Conservation (phyloP, 2,888 invertebrate species). For the Coronaproctus castanopsis region DNA sequence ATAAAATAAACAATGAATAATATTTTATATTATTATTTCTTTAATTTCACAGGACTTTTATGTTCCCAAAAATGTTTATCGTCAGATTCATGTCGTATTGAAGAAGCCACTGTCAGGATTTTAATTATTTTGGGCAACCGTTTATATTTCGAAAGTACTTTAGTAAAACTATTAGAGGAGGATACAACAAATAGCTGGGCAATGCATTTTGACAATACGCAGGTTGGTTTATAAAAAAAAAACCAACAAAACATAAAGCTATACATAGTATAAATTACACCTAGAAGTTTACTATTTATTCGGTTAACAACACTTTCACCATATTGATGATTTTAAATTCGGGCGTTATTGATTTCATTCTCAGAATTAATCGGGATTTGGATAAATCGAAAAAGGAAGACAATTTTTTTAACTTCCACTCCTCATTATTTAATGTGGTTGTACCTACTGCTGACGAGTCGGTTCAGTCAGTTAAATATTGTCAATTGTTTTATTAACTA, state of each 20-base stretch:
- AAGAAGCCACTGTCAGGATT: conserved; percentile 41
- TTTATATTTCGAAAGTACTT: conserved; percentile 9
- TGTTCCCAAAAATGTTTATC: conserved; percentile 40
- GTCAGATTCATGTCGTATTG: conserved; percentile 25
- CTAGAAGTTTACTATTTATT: background rate
- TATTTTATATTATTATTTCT: too few species aligned
- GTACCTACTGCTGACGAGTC: too few species aligned
- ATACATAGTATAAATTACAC: background rate
- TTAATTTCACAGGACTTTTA: conserved; percentile 43
- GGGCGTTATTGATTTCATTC: background rate
- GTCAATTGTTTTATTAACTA: too few species aligned
- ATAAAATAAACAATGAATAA: too few species aligned
- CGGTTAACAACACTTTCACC: background rate
- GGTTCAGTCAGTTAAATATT: too few species aligned
- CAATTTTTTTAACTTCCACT: too few species aligned
- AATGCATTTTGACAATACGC: conserved; percentile 5
- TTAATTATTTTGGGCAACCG: conserved; percentile 31
- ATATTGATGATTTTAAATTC: background rate
- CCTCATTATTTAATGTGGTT: too few species aligned
- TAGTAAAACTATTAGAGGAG: conserved; percentile 10
- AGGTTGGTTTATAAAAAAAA: conserved; percentile 2
- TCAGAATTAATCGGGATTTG: too few species aligned
- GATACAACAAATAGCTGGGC: conserved; percentile 7
- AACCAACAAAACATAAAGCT: background rate
- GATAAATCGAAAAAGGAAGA: too few species aligned